Conservation (phyloP, 2,797 vertebrate genomes). For the Danio albolineatus region DNA sequence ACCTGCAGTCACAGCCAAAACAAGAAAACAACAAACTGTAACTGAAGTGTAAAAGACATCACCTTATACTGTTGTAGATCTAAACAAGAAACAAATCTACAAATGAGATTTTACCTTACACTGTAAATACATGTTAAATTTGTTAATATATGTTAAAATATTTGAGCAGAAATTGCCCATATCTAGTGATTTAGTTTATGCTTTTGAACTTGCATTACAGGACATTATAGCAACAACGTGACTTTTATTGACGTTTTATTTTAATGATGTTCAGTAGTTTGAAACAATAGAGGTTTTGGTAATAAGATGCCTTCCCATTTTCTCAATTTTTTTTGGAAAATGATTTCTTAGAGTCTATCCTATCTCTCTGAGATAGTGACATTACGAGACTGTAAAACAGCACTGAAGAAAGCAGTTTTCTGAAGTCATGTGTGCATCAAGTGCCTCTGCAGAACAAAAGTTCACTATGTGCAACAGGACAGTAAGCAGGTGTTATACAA, state of each 20-base stretch:
- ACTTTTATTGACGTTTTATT: no score
- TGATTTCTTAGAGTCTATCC: background rate
- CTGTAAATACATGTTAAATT: no score
- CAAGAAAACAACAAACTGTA: background rate
- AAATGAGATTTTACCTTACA: no score
- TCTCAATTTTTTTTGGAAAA: no score
- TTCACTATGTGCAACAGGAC: conserved; percentile 22
- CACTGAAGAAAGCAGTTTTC: conserved; percentile 1
- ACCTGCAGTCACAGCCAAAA: conserved; percentile 7
- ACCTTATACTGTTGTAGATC: background rate
- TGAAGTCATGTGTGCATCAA: conserved; percentile 36
- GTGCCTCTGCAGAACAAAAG: conserved; percentile 24
- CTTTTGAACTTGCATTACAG: no score
- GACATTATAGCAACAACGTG: no score
- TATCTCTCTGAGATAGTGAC: background rate
- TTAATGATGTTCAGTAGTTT: no score
- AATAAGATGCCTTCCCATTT: background rate
- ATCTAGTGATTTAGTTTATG: no score
- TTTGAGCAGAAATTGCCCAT: no score
- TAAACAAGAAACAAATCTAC: no score
- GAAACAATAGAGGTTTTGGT: no score
- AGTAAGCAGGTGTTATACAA: background rate
- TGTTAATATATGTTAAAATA: no score
- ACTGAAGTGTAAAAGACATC: background rate
- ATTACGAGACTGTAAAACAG: conserved; percentile 19